A percentile compares a stretch with the other conserved stretches of the same genome.
These are phyloP conservation scores for Tragelaphus strepsiceros DNA, from an alignment of 2,113 vertebrate genomes.

Conservation along the genomic window DNA sequence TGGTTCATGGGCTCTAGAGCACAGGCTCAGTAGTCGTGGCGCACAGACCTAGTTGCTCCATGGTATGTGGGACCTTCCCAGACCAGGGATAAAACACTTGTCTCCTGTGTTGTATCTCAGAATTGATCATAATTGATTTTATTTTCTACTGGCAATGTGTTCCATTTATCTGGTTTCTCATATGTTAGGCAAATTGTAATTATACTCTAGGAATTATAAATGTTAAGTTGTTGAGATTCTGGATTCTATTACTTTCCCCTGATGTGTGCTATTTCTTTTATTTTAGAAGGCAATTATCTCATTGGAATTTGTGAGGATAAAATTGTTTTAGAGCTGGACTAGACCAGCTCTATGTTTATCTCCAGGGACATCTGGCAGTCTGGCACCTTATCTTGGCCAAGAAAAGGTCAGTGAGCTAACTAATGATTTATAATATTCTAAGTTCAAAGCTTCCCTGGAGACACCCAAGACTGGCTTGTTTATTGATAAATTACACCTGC, in stretches of 20 bases:
- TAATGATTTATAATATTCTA: constrained; percentile 6
- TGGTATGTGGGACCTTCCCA: neutral
- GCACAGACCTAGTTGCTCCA: neutral
- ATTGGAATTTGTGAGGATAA: neutral
- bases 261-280: neutral
- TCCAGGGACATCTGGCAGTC: neutral
- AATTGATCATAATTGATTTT: neutral
- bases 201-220: neutral
- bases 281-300: neutral
- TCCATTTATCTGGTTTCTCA: neutral
- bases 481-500: neutral
- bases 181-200: neutral
- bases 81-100: neutral
- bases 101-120: neutral
- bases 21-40: neutral
- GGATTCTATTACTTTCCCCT: neutral
- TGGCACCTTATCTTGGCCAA: neutral
- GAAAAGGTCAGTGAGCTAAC: neutral
- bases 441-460: neutral
- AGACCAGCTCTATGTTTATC: neutral
- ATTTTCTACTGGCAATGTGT: neutral
- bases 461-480: neutral
- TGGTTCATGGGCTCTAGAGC: neutral
- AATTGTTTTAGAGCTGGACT: neutral
- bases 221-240: neutral